Evolutionary conservation across 1,140 invertebrate genomes (phyloP).

Genomic region (Elymnias hypermnestra): DNA sequence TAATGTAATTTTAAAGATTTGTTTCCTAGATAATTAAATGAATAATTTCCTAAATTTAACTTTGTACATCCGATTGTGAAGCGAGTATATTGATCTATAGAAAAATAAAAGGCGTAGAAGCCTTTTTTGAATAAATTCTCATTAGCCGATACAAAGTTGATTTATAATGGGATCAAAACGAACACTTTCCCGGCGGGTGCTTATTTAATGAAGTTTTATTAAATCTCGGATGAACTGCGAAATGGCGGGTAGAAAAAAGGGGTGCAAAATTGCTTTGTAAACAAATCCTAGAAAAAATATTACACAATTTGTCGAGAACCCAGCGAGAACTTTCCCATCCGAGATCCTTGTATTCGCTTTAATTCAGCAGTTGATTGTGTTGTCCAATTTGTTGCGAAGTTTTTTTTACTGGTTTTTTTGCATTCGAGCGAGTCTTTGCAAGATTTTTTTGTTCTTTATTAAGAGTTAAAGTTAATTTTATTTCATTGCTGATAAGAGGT

Average conservation of each 20-base stretch:
- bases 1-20: no score
- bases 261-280: constrained; percentile 10
- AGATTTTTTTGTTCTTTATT: no score
- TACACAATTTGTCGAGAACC: constrained; percentile 2
- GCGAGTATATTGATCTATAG: no score
- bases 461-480: no score
- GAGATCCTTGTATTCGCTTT: background rate
- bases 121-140: constrained; percentile 2
- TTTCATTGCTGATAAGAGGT: no score
- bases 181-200: constrained; percentile 2
- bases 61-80: no score
- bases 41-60: no score
- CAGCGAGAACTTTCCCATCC: background rate
- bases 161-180: constrained; percentile 5
- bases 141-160: constrained; percentile 4
- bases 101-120: no score
- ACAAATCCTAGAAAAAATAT: constrained; percentile 11
- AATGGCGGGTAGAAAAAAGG: constrained; percentile 5
- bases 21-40: no score
- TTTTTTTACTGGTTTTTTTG: no score
- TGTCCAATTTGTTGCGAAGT: constrained; percentile 1
- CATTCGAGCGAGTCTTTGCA: no score
- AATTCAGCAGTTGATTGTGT: background rate
- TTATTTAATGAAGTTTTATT: constrained; percentile 6
- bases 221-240: constrained; percentile 7